These are phyloP conservation scores for Dorcus parallelipipedus DNA, from an alignment of 2,888 invertebrate genomes.

Conservation along the genomic window DNA sequence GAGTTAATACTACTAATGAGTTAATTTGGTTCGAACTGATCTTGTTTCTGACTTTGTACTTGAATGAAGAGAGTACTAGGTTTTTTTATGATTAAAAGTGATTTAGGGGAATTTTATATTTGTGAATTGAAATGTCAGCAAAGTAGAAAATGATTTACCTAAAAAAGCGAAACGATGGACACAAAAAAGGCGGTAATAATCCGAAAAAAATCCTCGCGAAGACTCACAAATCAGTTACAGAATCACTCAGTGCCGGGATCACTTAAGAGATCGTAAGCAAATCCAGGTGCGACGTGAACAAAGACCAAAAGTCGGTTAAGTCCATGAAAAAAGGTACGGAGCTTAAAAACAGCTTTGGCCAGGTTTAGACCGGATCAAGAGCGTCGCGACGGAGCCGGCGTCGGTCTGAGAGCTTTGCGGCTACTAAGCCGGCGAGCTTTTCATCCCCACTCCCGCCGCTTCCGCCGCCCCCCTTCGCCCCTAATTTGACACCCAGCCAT, in stretches of 20 bases:
- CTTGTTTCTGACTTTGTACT: too few relatives aligned
- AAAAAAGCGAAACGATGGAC: neutral
- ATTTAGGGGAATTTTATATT: neutral
- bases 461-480: conserved; percentile 27
- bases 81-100: too few relatives aligned
- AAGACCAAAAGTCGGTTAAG: conserved; percentile 50
- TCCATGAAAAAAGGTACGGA: conserved; percentile 49
- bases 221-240: conserved; percentile 48
- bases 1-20: too few relatives aligned
- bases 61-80: too few relatives aligned
- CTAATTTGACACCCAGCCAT: conserved; percentile 44
- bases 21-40: too few relatives aligned
- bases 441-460: conserved; percentile 34
- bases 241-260: conserved; percentile 43
- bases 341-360: conserved; percentile 50
- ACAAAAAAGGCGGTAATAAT: neutral
- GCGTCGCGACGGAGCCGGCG: conserved; percentile 52
- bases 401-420: conserved; percentile 50
- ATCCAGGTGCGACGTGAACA: conserved; percentile 49
- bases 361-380: conserved; percentile 50
- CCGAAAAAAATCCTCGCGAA: conserved; percentile 18
- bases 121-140: neutral
- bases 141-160: neutral
- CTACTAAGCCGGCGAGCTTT: conserved; percentile 46
- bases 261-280: conserved; percentile 44